Percentiles rank a stretch among this genome's conserved stretches.
These are phyloP conservation scores for Charina bottae DNA, from an alignment of 2,113 vertebrate genomes.

Conservation along the genomic window DNA sequence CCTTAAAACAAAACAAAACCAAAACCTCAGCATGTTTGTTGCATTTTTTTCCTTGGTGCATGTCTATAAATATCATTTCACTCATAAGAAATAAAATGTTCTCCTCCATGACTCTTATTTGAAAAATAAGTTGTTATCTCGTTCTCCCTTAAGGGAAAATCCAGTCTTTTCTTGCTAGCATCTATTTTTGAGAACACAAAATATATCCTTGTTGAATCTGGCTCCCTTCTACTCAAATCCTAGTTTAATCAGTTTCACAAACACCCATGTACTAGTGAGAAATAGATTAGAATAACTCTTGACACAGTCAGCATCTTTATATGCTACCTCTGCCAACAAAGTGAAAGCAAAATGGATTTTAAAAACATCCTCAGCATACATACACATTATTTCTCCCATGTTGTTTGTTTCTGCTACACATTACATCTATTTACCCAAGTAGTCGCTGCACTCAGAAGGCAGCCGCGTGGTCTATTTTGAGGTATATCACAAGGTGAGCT, in stretches of 20 bases:
- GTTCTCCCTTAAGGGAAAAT: neutral
- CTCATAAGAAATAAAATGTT: neutral
- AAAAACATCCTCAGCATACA: neutral
- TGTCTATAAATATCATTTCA: neutral
- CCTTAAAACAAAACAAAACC: neutral
- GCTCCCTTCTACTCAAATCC: slow-evolving; percentile 11
- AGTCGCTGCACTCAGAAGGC: neutral
- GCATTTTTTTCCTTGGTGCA: neutral
- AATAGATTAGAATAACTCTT: neutral
- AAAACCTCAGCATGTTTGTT: neutral
- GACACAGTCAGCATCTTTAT: neutral
- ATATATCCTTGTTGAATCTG: slow-evolving; percentile 40
- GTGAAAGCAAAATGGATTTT: slow-evolving; percentile 29
- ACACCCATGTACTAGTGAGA: slow-evolving; percentile 17
- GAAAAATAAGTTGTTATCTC: slow-evolving; percentile 20
- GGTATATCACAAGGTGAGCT: neutral
- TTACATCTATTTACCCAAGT: neutral
- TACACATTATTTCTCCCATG: neutral
- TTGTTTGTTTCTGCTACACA: neutral
- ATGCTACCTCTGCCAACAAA: slow-evolving; percentile 26
- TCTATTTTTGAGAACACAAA: slow-evolving; percentile 4
- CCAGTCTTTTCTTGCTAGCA: slow-evolving; percentile 5
- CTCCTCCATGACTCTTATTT: neutral
- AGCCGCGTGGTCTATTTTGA: neutral
- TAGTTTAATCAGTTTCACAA: slow-evolving; percentile 30